Conservation (phyloP, 1,140 invertebrate species). For the Eciton burchellii region DNA sequence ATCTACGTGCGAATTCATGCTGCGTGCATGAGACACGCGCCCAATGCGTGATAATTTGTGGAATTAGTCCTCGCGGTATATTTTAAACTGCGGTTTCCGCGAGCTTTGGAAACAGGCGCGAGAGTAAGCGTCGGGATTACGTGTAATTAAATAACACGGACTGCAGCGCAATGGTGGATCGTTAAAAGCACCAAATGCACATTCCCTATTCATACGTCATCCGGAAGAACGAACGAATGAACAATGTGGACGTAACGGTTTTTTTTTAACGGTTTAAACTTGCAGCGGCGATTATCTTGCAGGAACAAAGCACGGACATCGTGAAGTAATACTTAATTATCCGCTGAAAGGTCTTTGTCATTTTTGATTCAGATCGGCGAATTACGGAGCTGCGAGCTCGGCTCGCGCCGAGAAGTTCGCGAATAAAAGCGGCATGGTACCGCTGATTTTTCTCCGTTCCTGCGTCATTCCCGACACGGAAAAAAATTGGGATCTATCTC, state of each 20-base stretch:
- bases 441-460: conserved; percentile 49
- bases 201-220: conserved; percentile 50
- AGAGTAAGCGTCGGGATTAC: conserved; percentile 27
- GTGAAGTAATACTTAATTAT: conserved; percentile 59
- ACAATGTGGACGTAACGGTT: neutral
- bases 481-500: conserved; percentile 50
- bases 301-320: conserved; percentile 12
- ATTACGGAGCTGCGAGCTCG: conserved; percentile 11
- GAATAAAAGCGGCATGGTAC: conserved; percentile 34
- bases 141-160: conserved; percentile 37
- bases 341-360: conserved; percentile 38
- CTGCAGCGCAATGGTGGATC: conserved; percentile 29
- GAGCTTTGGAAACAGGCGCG: conserved; percentile 4
- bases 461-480: neutral
- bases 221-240: conserved; percentile 4
- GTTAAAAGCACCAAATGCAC: conserved; percentile 33
- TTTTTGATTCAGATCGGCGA: conserved; percentile 35
- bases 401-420: conserved; percentile 12
- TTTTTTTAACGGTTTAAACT: conserved; percentile 59
- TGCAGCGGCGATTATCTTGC: neutral
- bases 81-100: conserved; percentile 3
- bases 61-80: conserved; percentile 21
- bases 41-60: conserved; percentile 31
- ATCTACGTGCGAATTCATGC: neutral
- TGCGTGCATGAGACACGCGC: neutral